Conservation (phyloP, 2,113 vertebrate genomes). For the Damaliscus lunatus region DNA sequence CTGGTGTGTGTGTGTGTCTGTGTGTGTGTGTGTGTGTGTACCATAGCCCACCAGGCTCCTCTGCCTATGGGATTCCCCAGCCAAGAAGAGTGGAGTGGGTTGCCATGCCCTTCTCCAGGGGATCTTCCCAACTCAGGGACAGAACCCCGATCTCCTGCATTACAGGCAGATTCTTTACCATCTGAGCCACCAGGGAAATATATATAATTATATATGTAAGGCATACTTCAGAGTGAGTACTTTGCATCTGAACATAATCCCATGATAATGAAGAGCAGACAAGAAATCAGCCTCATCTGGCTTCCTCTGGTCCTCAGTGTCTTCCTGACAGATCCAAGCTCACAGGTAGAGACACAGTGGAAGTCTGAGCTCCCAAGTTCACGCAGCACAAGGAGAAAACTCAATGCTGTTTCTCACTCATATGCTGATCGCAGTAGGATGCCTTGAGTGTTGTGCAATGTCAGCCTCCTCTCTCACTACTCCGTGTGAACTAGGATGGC, state of each 20-base stretch:
- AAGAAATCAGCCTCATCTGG: background rate
- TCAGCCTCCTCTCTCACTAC: background rate
- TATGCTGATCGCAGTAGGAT: too few relatives aligned
- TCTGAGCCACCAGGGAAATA: background rate
- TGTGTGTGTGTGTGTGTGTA: background rate
- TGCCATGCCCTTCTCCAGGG: background rate
- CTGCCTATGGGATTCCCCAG: background rate
- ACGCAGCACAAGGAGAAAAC: background rate
- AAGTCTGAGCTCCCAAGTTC: background rate
- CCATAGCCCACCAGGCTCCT: background rate
- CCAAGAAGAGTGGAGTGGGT: background rate
- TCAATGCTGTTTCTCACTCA: background rate
- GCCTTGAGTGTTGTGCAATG: fast-evolving
- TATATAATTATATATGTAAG: background rate
- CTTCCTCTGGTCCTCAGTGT: background rate
- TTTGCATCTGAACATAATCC: background rate
- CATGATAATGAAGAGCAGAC: background rate
- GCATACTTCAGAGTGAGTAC: background rate
- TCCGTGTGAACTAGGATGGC: background rate
- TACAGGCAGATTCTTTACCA: background rate
- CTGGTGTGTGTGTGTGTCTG: background rate
- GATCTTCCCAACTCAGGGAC: background rate
- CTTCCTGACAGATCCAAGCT: background rate
- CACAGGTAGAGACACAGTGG: background rate
- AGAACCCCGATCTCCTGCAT: background rate